Evolutionary conservation across 2,888 invertebrate genomes (phyloP).

Genomic region (Ormia ochracea): DNA sequence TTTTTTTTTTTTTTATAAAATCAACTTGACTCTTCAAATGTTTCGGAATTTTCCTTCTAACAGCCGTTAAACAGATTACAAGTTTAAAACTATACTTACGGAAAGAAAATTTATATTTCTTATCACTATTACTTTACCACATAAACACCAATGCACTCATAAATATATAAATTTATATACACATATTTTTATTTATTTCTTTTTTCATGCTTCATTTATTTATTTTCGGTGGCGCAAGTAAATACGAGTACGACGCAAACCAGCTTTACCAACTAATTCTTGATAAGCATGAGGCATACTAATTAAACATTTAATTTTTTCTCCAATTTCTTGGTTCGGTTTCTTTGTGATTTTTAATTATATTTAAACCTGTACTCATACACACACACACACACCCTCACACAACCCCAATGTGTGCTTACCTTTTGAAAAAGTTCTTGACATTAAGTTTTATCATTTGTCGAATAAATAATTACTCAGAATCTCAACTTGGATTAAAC

Average conservation of each 20-base stretch:
- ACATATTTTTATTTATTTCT: neutral
- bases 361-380: neutral
- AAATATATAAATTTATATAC: neutral
- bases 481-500: slow-evolving; percentile 36
- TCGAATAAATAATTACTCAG: slow-evolving; percentile 28
- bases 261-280: slow-evolving; percentile 26
- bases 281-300: slow-evolving; percentile 55
- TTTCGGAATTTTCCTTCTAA: neutral
- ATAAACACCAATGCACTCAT: neutral
- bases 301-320: neutral
- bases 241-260: slow-evolving; percentile 30
- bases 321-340: neutral
- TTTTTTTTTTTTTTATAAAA: no score
- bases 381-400: no score
- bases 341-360: neutral
- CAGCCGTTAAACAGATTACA: neutral
- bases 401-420: neutral
- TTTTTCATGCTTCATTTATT: slow-evolving; percentile 9
- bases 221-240: slow-evolving; percentile 56
- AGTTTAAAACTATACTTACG: slow-evolving; percentile 27
- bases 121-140: slow-evolving; percentile 46
- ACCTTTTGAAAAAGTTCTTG: slow-evolving; percentile 17
- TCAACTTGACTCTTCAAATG: neutral
- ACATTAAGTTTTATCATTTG: slow-evolving; percentile 15
- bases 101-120: slow-evolving; percentile 42